Conservation (phyloP, 2,113 vertebrate species). For the Haemorhous mexicanus region DNA sequence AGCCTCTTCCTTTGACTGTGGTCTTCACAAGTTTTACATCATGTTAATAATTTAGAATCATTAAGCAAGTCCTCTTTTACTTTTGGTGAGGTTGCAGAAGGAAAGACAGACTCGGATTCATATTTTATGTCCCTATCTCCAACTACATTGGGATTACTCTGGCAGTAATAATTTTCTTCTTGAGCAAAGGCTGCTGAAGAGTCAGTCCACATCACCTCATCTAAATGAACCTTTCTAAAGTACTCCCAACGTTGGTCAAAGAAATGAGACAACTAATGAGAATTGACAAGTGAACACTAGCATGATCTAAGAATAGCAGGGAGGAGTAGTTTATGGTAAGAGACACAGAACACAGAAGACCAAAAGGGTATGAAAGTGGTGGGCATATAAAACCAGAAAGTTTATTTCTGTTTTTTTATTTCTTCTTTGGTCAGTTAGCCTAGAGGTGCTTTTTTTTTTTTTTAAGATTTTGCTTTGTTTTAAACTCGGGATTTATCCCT, state of each 20-base stretch:
- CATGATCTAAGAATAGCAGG: background rate
- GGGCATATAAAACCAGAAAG: background rate
- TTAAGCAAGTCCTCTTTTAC: background rate
- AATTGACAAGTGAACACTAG: background rate
- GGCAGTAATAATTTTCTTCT: background rate
- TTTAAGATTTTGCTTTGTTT: background rate
- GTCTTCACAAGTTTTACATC: background rate
- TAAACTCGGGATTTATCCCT: background rate
- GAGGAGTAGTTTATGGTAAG: background rate
- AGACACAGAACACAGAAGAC: background rate
- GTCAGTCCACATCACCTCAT: background rate
- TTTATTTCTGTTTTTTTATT: background rate
- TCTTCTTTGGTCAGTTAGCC: background rate
- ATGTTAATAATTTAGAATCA: background rate
- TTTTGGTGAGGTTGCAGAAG: background rate
- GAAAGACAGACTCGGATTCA: background rate
- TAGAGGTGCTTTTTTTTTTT: background rate
- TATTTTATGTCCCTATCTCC: background rate
- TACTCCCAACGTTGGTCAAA: background rate
- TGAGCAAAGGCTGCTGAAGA: background rate
- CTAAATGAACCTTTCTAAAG: background rate
- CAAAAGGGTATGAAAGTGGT: background rate
- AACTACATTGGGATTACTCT: background rate
- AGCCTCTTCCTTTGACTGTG: background rate
- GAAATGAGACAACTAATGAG: background rate